Evolutionary conservation across 1,140 invertebrate species (phyloP).

Genomic region (Trichonephila inaurata): DNA sequence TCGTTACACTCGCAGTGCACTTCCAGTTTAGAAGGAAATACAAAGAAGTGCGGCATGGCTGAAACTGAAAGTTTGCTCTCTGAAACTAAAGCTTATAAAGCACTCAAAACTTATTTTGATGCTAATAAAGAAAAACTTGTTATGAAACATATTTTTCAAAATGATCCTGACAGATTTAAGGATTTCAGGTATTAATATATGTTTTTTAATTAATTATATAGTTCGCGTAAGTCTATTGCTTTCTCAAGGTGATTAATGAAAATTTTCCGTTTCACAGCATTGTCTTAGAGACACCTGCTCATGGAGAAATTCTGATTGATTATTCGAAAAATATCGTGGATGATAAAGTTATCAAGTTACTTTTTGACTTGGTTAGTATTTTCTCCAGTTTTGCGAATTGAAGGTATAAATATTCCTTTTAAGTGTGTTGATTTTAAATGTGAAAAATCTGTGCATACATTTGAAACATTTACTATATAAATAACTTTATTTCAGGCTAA

Average conservation of each 20-base stretch:
- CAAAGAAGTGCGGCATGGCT: conserved; percentile 24
- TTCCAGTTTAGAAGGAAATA: not conserved
- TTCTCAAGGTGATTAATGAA: not conserved
- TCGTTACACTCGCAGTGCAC: too few species aligned
- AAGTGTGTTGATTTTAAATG: not conserved
- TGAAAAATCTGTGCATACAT: not conserved
- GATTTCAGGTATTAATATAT: conserved; percentile 87
- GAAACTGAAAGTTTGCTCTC: not conserved
- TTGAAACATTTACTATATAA: not conserved
- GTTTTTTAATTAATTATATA: not conserved
- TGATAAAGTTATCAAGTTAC: conserved; percentile 86
- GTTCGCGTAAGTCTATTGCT: not conserved
- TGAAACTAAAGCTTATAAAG: conserved; percentile 83
- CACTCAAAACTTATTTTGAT: conserved; percentile 87
- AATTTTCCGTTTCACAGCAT: conserved; percentile 31
- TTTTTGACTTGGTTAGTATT: conserved; percentile 88
- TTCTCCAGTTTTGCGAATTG: not conserved
- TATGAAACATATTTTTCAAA: conserved; percentile 88
- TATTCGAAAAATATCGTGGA: conserved; percentile 98
- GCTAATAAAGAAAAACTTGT: conserved; percentile 86
- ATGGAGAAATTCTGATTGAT: conserved; percentile 94
- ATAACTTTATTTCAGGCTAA: conserved; percentile 85
- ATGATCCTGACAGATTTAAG: conserved; percentile 88
- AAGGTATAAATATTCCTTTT: too few species aligned
- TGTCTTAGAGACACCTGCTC: conserved; percentile 85